Percentiles rank a stretch among this genome's conserved stretches.
Conservation (phyloP, 2,113 vertebrate genomes). For the Platichthys flesus region DNA sequence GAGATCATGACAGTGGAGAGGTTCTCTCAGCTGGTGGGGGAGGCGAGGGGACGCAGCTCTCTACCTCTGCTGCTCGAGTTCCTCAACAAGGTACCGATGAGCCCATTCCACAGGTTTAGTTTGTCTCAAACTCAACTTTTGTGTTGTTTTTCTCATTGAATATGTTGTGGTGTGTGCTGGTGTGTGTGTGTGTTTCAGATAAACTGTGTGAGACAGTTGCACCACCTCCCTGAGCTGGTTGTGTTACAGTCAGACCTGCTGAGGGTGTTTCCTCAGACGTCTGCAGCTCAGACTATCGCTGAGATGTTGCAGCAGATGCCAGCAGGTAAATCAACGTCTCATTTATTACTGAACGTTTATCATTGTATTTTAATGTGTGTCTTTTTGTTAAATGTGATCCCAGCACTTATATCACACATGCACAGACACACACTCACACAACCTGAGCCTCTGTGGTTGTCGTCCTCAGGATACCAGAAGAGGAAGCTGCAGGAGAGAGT, state of each 20-base stretch:
- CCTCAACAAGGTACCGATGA: conserved; percentile 71
- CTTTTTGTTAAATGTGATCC: no score
- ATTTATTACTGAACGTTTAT: background rate
- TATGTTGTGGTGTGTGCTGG: background rate
- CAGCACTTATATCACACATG: no score
- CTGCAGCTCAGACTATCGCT: conserved; percentile 35
- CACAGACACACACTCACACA: no score
- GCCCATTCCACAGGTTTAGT: no score
- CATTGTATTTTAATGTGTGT: no score
- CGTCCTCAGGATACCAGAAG: conserved; percentile 65
- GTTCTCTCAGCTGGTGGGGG: conserved; percentile 73
- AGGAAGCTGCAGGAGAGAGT: conserved; percentile 67
- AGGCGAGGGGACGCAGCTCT: background rate
- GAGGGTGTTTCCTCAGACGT: conserved; percentile 53
- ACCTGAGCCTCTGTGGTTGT: background rate
- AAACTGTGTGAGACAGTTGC: conserved; percentile 67
- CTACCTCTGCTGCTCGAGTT: conserved; percentile 70
- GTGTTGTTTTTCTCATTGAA: background rate
- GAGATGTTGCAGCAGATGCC: conserved; percentile 69
- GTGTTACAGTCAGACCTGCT: conserved; percentile 76
- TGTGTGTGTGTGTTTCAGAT: conserved; percentile 62
- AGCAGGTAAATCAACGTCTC: conserved; percentile 43
- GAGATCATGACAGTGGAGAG: conserved; percentile 74
- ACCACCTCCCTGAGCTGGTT: conserved; percentile 75
- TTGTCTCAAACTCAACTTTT: no score